Evolutionary conservation across 1,140 invertebrate genomes (phyloP).

Genomic region (Magallana ariakensis): DNA sequence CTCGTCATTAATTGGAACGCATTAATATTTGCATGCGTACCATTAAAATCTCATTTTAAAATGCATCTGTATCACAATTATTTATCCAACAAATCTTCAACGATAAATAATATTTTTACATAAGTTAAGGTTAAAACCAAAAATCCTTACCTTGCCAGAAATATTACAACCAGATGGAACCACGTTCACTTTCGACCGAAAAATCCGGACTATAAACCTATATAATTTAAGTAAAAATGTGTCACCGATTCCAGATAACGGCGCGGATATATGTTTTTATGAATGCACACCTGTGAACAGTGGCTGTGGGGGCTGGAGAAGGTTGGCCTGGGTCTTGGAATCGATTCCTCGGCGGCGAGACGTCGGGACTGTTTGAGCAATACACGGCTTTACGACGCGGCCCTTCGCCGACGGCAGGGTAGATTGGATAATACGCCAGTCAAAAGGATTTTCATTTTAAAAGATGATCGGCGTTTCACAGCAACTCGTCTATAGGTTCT

Average conservation of each 20-base stretch:
- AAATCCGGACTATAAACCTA: too few relatives aligned
- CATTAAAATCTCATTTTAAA: too few relatives aligned
- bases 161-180: too few relatives aligned
- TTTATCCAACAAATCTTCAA: too few relatives aligned
- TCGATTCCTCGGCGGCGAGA: not conserved
- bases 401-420: not conserved
- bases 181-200: too few relatives aligned
- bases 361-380: not conserved
- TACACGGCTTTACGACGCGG: not conserved
- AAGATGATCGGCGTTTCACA: conserved; percentile 34
- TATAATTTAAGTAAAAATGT: not conserved
- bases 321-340: not conserved
- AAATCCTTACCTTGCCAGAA: too few relatives aligned
- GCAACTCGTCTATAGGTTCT: not conserved
- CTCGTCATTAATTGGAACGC: too few relatives aligned
- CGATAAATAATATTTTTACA: too few relatives aligned
- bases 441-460: conserved; percentile 36
- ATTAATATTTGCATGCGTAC: too few relatives aligned
- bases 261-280: not conserved
- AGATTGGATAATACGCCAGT: conserved; percentile 11
- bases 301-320: not conserved
- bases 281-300: not conserved
- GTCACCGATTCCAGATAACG: not conserved
- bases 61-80: too few relatives aligned
- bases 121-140: too few relatives aligned